Evolutionary conservation across 2,113 vertebrate genomes (phyloP).

Genomic region (Bucco capensis): DNA sequence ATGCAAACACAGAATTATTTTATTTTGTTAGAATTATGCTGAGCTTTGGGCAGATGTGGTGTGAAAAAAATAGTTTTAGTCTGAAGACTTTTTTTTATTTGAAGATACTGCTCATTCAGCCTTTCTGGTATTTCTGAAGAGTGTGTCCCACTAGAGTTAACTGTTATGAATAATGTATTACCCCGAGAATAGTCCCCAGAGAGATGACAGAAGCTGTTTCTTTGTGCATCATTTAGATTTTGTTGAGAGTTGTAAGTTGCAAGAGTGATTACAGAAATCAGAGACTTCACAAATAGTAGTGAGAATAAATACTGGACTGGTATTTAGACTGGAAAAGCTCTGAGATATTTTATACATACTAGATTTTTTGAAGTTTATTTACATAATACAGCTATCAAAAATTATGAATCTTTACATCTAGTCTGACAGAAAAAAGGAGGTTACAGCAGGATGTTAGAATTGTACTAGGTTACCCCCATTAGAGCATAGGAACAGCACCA

Average conservation of each 20-base stretch:
- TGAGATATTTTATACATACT: slow-evolving; percentile 7
- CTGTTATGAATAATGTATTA: background rate
- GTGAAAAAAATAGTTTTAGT: background rate
- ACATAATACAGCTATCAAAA: background rate
- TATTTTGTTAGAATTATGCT: background rate
- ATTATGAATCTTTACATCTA: background rate
- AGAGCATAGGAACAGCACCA: background rate
- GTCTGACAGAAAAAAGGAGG: background rate
- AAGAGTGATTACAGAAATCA: background rate
- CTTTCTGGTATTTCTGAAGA: background rate
- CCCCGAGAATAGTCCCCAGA: background rate
- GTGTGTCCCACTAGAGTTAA: background rate
- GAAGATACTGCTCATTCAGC: background rate
- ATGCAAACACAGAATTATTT: background rate
- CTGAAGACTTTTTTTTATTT: background rate
- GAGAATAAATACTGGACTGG: background rate
- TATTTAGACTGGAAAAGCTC: slow-evolving; percentile 28
- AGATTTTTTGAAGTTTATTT: background rate
- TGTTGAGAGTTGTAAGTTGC: background rate
- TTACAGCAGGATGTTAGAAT: background rate
- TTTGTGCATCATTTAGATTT: background rate
- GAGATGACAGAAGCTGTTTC: background rate
- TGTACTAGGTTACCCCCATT: background rate
- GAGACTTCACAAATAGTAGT: background rate
- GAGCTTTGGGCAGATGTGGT: background rate